A percentile compares a stretch with the other conserved stretches of the same genome.
Conservation (phyloP, 2,797 vertebrate genomes). For the Prionace glauca region DNA sequence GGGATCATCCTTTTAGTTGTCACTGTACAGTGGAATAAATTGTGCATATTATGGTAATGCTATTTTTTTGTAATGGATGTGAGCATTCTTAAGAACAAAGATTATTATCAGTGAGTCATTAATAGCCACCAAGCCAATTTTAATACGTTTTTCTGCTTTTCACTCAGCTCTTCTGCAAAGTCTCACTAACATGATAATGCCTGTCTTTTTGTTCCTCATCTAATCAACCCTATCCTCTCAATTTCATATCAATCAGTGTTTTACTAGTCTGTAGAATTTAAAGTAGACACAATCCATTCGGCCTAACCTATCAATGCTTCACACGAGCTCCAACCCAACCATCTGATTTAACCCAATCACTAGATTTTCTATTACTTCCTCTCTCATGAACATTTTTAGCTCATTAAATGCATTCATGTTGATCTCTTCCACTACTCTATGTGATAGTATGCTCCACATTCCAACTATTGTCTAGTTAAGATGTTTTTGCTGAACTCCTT, state of each 20-base stretch:
- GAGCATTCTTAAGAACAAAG: neutral
- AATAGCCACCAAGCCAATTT: neutral
- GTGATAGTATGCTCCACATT: neutral
- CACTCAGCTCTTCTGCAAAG: neutral
- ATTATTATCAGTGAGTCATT: neutral
- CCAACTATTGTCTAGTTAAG: neutral
- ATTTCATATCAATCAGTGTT: neutral
- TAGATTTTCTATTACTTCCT: neutral
- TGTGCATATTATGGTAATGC: neutral
- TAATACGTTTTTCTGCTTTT: neutral
- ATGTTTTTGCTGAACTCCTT: neutral
- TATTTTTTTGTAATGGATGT: neutral
- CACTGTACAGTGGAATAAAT: neutral
- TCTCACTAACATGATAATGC: neutral
- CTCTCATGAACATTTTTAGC: neutral
- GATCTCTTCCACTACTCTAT: neutral
- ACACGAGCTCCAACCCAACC: neutral
- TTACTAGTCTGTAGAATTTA: too few relatives aligned
- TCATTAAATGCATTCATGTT: neutral
- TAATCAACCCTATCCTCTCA: neutral
- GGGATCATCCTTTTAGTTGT: neutral
- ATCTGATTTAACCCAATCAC: neutral
- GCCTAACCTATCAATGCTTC: neutral
- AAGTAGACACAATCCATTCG: neutral
- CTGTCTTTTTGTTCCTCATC: neutral